Conservation (phyloP, 2,113 vertebrate species). For the Zeus faber region DNA sequence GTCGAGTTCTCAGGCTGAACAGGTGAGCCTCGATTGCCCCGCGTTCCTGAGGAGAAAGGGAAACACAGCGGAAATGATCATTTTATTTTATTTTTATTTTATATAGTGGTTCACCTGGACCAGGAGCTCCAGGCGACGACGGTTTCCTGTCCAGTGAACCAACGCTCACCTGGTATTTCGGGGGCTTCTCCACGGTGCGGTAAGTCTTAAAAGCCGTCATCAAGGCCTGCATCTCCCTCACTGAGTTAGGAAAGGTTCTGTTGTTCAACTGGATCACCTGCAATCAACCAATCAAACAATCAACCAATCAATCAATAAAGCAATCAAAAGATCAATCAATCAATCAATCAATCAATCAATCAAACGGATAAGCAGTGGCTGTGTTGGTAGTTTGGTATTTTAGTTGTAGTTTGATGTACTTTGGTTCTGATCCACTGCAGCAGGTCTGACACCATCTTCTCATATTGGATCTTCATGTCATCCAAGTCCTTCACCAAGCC, state of each 20-base stretch:
- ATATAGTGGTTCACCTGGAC: too few relatives aligned
- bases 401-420: slow-evolving; percentile 20
- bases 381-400: neutral
- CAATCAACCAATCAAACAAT: too few relatives aligned
- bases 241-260: slow-evolving; percentile 80
- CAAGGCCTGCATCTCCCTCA: slow-evolving; percentile 79
- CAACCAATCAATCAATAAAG: too few relatives aligned
- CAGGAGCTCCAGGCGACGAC: too few relatives aligned
- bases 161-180: slow-evolving; percentile 78
- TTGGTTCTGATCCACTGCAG: slow-evolving; percentile 83
- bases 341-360: too few relatives aligned
- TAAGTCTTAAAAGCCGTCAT: slow-evolving; percentile 83
- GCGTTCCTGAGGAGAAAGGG: slow-evolving; percentile 61
- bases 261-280: slow-evolving; percentile 77
- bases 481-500: slow-evolving; percentile 82
- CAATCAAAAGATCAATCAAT: neutral
- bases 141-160: too few relatives aligned
- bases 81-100: too few relatives aligned
- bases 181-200: slow-evolving; percentile 85
- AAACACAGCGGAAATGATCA: neutral
- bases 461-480: slow-evolving; percentile 75
- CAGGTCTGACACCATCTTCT: slow-evolving; percentile 80
- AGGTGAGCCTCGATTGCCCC: slow-evolving; percentile 84
- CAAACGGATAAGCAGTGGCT: too few relatives aligned
- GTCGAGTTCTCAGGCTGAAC: slow-evolving; percentile 83